Evolutionary conservation across 2,888 invertebrate genomes (phyloP), one percentile per base, ranked within the genome.

Genomic region (Plebejus argus): DNA sequence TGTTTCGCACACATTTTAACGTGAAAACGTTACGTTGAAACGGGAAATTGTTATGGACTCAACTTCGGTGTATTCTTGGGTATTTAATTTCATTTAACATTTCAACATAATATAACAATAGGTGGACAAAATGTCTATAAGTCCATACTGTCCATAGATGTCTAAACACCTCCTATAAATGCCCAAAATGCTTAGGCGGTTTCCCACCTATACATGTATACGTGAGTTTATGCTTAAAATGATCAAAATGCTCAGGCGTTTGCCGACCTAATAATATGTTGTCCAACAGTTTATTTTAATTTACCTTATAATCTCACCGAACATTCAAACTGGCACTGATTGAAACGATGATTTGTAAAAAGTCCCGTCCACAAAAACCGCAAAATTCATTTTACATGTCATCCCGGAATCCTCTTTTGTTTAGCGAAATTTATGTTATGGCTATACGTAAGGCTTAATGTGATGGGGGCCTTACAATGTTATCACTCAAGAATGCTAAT

Each of bases 1-100:
- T 87, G 87, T 87, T 85, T 89, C 90, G 87, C 88, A 87, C 88
- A 85, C 85, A 88, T 77, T 86, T 87, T 85, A 85, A 85, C 86
- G 85, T 71, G 71, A 58, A 80, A 81, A 79, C 77, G 56, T 23
- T 45, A 35, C 58, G 77, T 80, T 70, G 39, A 74, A 72, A 74
- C 74, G 49, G 74, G 53, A 74, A 74, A 74, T 49, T 23, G 74
- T 20, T 39, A 39, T 20, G 10, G 39, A 12, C 45, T 72, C n/a
- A 23, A 15, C 7, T 20, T 28, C 28, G 15, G n/a, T 49, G 20
- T 49, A 53, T 15, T 28, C 74, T 53, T 74, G 18, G 28, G 15
- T 8, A 20, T n/a, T 7, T 12, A 61, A 66, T 28, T 66, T 66
- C 66, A 66, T 66, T 28, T 66, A 28, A 66, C 28, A 66, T 15